Base-by-base conservation (phyloP, 2,797 vertebrate genomes). In the Paratrypauchen microcephalus region DNA sequence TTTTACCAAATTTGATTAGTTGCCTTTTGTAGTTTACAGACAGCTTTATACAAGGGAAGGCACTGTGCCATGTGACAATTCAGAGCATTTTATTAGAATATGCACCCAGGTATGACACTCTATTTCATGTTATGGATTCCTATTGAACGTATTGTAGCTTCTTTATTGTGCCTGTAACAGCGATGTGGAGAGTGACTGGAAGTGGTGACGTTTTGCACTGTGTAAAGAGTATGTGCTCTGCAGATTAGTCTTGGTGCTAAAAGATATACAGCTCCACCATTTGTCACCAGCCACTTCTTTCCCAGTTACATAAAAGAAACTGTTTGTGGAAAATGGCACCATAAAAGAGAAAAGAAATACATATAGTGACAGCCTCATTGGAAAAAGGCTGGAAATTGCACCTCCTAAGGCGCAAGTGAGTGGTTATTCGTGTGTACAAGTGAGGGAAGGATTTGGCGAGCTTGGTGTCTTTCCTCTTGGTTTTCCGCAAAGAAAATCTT, bases 261-360 rank as follows among this genome's bases (percentile, higher is more conserved):
- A 76, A 81, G 77, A 83, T 78, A 80, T 79, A 82, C 73, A 69
- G 66, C 65, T 56, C 73, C 36, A 24, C 71, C 75, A 74, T 83
- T 87, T 88, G 76, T 81, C 79, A 82, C 73, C 74, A 48, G 73
- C 70, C 60, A 61, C 59, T 19, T 59, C 32, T 9, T 85, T 88
- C 82, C 47, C 65, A 82, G 82, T 70, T 79, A 73, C 84, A 88
- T 88, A 86, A 88, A 89, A 85, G 74, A 83, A 82, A 87, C 82
- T 58, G 84, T 86, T 83, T 80, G 74, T 82, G 78, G 86, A 89
- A 70, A 77, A 82, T 79, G 74, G 71, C 69, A 69, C 82, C 87
- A 78, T 91, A 86, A 90, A 88, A 89, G 73, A 80, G 86, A 89
- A 87, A 83, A 70, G 80, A 89, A 89, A 85, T 81, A 86, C 86